Percentiles rank a stretch among this genome's conserved stretches.
These are phyloP conservation scores for Lamprologus ornatipinnis DNA, from an alignment of 2,113 vertebrate genomes.

Conservation along the genomic window DNA sequence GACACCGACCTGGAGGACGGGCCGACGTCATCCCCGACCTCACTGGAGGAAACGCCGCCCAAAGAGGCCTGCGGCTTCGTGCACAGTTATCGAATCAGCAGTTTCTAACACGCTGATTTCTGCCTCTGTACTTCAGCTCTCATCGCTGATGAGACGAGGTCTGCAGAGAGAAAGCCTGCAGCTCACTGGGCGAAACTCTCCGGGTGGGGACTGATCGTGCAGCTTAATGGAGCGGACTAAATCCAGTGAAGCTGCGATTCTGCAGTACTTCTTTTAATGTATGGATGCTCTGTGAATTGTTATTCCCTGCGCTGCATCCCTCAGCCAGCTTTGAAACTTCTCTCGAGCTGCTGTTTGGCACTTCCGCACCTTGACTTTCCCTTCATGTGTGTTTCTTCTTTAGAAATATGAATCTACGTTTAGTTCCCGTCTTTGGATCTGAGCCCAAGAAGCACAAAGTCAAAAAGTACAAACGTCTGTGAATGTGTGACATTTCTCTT, in stretches of 20 bases:
- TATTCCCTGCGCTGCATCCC: conserved; percentile 29
- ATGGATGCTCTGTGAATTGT: conserved; percentile 48
- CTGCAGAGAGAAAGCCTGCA: neutral
- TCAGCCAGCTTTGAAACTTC: conserved; percentile 12
- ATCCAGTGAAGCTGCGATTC: neutral
- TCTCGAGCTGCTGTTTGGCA: conserved; percentile 16
- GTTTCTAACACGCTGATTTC: conserved; percentile 39
- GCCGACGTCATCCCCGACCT: neutral
- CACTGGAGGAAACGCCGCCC: neutral
- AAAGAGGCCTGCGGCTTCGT: conserved; percentile 32
- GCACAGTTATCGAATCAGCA: conserved; percentile 64
- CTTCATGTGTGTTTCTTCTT: neutral
- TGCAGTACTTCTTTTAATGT: conserved; percentile 36
- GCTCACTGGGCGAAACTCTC: neutral
- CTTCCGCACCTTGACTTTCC: conserved; percentile 4
- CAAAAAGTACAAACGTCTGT: neutral
- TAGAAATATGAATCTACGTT: neutral
- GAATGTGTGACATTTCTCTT: neutral
- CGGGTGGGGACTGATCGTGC: neutral
- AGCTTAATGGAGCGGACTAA: neutral
- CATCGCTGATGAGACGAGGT: neutral
- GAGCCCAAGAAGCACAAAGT: conserved; percentile 14
- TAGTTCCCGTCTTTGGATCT: neutral
- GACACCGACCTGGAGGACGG: conserved; percentile 52
- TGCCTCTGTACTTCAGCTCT: neutral